Conservation (phyloP, 53 echinoderm and acorn worm species). For the Astropecten irregularis region DNA sequence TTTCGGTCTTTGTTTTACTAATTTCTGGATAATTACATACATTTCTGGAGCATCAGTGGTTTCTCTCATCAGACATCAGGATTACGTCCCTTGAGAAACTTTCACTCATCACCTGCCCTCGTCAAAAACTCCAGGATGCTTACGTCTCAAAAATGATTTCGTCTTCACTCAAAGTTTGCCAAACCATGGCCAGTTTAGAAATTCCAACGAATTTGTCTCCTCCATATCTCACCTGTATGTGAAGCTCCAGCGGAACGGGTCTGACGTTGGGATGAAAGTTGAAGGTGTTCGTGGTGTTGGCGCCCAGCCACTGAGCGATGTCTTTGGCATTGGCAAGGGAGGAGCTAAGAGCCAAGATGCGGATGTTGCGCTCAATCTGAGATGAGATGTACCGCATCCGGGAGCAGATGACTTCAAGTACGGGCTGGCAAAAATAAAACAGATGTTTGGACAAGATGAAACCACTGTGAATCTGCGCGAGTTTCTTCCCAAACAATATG, state of each 20-base stretch:
- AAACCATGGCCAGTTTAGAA: too few species aligned
- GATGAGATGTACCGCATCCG: constrained; percentile 99
- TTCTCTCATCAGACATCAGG: constrained; percentile 79
- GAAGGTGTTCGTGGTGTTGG: constrained; percentile 94
- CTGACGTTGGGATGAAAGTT: constrained; percentile 98
- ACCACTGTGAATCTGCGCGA: too few species aligned
- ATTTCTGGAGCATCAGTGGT: constrained; percentile 75
- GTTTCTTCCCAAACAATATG: too few species aligned
- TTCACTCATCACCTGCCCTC: constrained; percentile 45
- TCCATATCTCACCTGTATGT: constrained; percentile 94
- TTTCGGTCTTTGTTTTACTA: too few species aligned
- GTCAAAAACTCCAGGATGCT: too few species aligned
- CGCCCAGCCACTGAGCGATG: constrained; percentile 96
- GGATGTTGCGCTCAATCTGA: constrained; percentile 98
- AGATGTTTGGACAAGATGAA: not conserved
- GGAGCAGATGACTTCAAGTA: constrained; percentile 98
- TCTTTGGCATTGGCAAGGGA: constrained; percentile 98
- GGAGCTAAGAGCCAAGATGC: constrained; percentile 92
- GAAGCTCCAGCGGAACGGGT: constrained; percentile 91
- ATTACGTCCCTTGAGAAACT: constrained; percentile 83
- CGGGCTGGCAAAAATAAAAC: constrained; percentile 63
- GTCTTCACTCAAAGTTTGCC: too few species aligned
- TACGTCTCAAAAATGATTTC: too few species aligned
- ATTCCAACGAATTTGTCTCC: too few species aligned
- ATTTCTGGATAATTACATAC: too few species aligned